phyloP scores from a whole-genome alignment of 2,888 invertebrate species.

The Entomobrya proxima region DNA sequence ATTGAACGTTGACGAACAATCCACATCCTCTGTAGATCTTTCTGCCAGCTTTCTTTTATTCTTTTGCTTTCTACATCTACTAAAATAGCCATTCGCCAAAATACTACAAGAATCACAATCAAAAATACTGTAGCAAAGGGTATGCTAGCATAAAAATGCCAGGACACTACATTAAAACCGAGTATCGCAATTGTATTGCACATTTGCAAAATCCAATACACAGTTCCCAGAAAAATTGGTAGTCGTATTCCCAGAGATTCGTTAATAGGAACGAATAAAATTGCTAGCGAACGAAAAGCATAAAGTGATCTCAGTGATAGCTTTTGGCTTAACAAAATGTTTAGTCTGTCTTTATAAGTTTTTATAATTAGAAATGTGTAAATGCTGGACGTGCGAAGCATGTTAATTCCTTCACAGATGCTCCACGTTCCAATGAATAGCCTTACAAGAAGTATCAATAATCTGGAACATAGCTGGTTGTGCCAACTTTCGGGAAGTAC shows the following conservation, averaged over 20 bases:
- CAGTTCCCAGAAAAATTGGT: not conserved
- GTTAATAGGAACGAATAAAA: not conserved
- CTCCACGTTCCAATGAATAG: not conserved
- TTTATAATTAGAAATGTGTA: not conserved
- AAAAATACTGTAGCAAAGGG: not conserved
- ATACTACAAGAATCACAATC: not conserved
- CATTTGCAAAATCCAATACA: constrained; percentile 3
- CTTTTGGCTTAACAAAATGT: not conserved
- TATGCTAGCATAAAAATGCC: not conserved
- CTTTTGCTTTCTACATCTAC: not conserved
- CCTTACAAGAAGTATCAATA: not conserved
- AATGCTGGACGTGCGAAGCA: not conserved
- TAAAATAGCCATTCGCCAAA: not conserved
- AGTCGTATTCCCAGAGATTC: not conserved
- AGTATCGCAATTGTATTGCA: not conserved
- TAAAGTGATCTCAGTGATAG: not conserved
- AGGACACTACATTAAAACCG: not conserved
- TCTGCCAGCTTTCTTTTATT: not conserved
- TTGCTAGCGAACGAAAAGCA: not conserved
- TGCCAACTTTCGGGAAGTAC: not conserved
- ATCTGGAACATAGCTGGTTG: not conserved
- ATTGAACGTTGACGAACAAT: not conserved
- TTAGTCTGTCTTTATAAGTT: not conserved
- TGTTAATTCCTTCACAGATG: not conserved
- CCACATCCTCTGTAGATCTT: not conserved